These are phyloP conservation scores for Rhagonycha fulva DNA, from an alignment of 2,888 invertebrate species.

Conservation along the genomic window DNA sequence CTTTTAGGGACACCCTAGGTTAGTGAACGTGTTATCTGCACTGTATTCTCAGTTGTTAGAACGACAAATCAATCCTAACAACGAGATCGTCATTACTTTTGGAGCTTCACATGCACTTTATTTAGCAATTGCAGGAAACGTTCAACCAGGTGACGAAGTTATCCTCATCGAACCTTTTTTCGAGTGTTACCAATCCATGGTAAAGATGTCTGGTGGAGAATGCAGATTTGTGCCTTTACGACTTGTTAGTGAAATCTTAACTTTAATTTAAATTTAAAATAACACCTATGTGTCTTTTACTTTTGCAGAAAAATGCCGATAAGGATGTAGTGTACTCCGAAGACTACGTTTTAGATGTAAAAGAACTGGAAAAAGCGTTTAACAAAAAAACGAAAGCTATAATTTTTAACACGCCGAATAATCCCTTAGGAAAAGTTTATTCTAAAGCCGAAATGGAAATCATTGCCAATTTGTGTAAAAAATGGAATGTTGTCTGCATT, in stretches of 20 bases:
- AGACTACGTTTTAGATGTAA: conserved; percentile 88
- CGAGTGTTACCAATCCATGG: conserved; percentile 97
- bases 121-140: conserved; percentile 79
- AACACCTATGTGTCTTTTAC: not conserved
- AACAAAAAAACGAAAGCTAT: conserved; percentile 90
- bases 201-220: conserved; percentile 82
- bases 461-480: conserved; percentile 88
- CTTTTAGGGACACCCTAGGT: conserved; percentile 83
- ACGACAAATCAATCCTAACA: conserved; percentile 78
- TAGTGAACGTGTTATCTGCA: conserved; percentile 83
- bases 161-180: conserved; percentile 98
- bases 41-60: conserved; percentile 81
- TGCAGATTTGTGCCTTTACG: conserved; percentile 86
- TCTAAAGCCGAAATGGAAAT: conserved; percentile 68
- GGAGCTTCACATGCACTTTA: conserved; percentile 97
- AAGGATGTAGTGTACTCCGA: conserved; percentile 64
- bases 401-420: conserved; percentile 97
- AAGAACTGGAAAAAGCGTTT: conserved; percentile 80
- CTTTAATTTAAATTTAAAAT: not conserved
- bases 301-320: not conserved
- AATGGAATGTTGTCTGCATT: conserved; percentile 89
- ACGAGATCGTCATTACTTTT: conserved; percentile 84
- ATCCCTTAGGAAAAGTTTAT: conserved; percentile 94
- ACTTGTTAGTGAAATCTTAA: conserved; percentile 64
- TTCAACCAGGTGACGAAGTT: conserved; percentile 86